Evolutionary conservation across 1,140 invertebrate species (phyloP), one percentile per base, ranked within the genome.

Genomic region (Ceratina japonica): DNA sequence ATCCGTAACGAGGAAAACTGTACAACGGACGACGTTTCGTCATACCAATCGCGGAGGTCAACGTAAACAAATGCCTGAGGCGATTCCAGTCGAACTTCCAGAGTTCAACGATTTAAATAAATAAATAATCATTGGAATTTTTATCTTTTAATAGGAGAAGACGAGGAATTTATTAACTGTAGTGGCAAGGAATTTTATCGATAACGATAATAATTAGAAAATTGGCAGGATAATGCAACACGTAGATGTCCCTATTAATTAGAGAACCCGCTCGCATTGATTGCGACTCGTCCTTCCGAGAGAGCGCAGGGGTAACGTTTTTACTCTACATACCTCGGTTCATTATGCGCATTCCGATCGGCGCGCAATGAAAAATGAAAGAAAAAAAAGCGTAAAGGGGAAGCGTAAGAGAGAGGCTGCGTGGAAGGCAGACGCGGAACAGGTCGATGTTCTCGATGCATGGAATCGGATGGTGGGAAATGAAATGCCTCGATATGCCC

Each of bases 1-100:
- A 77, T 77, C 24, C 58, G 44, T 62, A 71, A 77, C 44, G 22
- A 62, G 56, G 37, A 44, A 51, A 77, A 77, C 75, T 77, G 75
- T 77, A 77, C 8, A 71, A 15, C 5, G 24, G 18, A 37, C 44
- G 20, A 1, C 15, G 24, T 61, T 22, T 66, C 62, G n/a, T 52
- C 75, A 71, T 77, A 62, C 66, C 66, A 52, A 77, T 77, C 15
- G 24, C 10, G 56, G n/a, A 31, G 70, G 70, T 77, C 18, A 71
- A 52, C 27, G 27, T 31, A 71, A 24, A 44, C 56, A 52, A 8
- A 18, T 69, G 0, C 2, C 27, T 31, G 4, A 31, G 4, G 27
- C 27, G 4, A 31, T 52, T 70, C 13, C 54, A 16, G 8, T 20
- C 7, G n/a, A 15, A 10, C 37, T 44, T 16, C 18, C 20, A 75